A percentile compares a stretch with the other conserved stretches of the same genome.
These are phyloP conservation scores for Enteromius anoplus DNA, from an alignment of 2,797 vertebrate species.

Conservation along the genomic window DNA sequence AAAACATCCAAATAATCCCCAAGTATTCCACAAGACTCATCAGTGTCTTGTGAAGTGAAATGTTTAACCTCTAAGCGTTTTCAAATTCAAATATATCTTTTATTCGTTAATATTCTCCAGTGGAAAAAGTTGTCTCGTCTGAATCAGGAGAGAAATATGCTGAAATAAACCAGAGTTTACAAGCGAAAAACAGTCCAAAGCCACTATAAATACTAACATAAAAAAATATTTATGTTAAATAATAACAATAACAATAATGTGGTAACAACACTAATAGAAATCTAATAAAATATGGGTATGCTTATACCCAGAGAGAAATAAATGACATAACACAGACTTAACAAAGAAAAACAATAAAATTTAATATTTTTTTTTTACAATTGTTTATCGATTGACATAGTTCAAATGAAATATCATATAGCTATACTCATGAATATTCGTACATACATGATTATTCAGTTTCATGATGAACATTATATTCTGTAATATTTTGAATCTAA, in stretches of 20 bases:
- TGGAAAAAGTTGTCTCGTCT: neutral
- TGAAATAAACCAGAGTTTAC: neutral
- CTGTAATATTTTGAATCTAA: constrained; percentile 28
- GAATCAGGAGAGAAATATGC: neutral
- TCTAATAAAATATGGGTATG: constrained; percentile 15
- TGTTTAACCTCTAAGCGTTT: neutral
- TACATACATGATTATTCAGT: constrained; percentile 46
- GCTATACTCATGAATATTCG: constrained; percentile 40
- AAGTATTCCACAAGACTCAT: neutral
- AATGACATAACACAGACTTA: constrained; percentile 33
- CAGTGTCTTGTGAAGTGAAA: neutral
- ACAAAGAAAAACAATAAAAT: constrained; percentile 54
- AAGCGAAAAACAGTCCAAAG: neutral
- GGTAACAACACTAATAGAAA: neutral
- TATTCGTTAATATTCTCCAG: neutral
- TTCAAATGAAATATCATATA: constrained; percentile 40
- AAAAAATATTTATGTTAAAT: neutral
- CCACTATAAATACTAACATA: neutral
- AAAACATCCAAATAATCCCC: neutral
- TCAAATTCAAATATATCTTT: neutral
- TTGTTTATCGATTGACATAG: constrained; percentile 40
- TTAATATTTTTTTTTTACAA: constrained; percentile 27
- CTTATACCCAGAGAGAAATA: neutral
- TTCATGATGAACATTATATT: constrained; percentile 41
- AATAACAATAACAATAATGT: neutral